Conservation (phyloP, 1,140 invertebrate species). For the Zaprionus nigranus region DNA sequence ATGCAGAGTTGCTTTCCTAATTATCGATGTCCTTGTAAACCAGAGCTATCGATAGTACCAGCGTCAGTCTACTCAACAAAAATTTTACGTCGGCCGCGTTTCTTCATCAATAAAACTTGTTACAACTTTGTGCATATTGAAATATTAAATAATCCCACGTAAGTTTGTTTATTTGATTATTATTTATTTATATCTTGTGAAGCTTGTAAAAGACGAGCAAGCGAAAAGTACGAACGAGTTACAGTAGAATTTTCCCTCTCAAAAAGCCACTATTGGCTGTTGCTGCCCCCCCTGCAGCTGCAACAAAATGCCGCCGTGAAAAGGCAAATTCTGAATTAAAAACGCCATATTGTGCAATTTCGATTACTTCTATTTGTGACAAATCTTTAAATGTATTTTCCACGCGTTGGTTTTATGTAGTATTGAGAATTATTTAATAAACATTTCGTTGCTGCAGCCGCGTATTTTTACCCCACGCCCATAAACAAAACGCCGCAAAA, state of each 20-base stretch:
- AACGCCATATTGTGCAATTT: constrained; percentile 65
- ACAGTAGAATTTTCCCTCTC: constrained; percentile 30
- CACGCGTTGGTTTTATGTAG: background rate
- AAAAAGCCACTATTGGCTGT: constrained; percentile 21
- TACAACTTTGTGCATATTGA: constrained; percentile 43
- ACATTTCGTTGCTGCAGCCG: constrained; percentile 30
- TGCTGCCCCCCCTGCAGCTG: constrained; percentile 59
- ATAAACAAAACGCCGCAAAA: constrained; percentile 81
- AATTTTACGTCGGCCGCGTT: constrained; percentile 65
- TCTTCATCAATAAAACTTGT: constrained; percentile 42
- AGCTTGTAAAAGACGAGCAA: background rate
- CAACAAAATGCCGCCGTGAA: constrained; percentile 57
- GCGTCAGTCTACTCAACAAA: constrained; percentile 48
- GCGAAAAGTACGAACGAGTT: constrained; percentile 20
- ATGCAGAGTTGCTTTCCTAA: constrained; percentile 9
- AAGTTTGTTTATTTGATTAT: constrained; percentile 24
- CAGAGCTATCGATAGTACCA: constrained; percentile 34
- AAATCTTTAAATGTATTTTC: constrained; percentile 1
- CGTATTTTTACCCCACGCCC: constrained; percentile 62
- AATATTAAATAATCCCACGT: constrained; percentile 45
- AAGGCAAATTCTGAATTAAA: constrained; percentile 75
- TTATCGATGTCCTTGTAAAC: constrained; percentile 3
- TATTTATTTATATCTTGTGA: background rate
- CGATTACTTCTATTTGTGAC: background rate
- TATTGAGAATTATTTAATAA: constrained; percentile 9